Evolutionary conservation across 2,113 vertebrate species (phyloP).

Genomic region (Eolophus roseicapilla): DNA sequence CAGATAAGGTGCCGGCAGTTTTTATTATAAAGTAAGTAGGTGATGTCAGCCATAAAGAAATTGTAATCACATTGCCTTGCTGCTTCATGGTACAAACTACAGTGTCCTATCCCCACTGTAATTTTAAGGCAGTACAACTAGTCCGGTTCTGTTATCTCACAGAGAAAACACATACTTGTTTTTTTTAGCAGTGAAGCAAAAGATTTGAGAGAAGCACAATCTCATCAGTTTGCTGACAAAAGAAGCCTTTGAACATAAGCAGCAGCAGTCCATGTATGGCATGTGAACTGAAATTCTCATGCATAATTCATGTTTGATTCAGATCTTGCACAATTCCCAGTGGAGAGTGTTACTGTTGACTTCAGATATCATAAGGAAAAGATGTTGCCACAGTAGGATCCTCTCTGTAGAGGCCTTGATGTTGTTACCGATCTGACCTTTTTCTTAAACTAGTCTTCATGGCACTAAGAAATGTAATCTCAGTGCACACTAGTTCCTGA

Average conservation of each 20-base stretch:
- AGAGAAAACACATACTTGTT: neutral
- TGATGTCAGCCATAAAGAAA: neutral
- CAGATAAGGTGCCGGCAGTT: neutral
- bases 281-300: neutral
- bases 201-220: neutral
- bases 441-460: neutral
- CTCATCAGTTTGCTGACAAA: neutral
- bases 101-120: neutral
- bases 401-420: neutral
- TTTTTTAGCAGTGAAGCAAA: neutral
- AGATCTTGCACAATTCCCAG: neutral
- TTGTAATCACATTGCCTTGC: neutral
- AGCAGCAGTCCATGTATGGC: neutral
- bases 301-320: neutral
- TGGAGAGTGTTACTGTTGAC: neutral
- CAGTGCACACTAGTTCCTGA: neutral
- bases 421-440: neutral
- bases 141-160: neutral
- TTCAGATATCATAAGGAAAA: neutral
- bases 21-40: neutral
- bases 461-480: neutral
- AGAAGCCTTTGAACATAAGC: neutral
- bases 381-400: neutral
- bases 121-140: neutral
- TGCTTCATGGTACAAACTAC: neutral